phyloP scores from a whole-genome alignment of 2,113 vertebrate species.

The Motacilla alba region DNA sequence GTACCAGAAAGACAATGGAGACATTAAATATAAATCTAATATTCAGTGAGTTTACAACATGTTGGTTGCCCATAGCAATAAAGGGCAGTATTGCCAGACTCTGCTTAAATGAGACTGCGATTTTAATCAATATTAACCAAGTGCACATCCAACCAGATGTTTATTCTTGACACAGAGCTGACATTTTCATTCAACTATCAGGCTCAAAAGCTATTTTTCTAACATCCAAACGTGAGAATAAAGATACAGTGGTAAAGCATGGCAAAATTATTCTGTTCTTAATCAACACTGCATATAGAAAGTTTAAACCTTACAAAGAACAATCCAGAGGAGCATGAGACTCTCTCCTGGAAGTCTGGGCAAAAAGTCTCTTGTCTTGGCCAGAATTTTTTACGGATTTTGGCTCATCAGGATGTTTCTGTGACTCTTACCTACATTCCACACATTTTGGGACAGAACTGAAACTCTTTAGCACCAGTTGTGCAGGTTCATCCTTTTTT shows the following conservation, averaged over 20 bases:
- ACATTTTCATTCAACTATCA: not conserved
- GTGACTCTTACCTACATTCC: not conserved
- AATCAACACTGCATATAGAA: not conserved
- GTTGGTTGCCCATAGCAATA: constrained; percentile 38
- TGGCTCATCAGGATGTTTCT: not conserved
- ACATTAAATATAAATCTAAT: not conserved
- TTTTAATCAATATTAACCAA: not conserved
- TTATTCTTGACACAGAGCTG: not conserved
- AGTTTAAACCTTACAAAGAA: not conserved
- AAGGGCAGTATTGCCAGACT: not conserved
- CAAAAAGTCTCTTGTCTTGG: not conserved
- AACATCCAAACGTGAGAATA: not conserved
- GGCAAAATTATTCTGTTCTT: not conserved
- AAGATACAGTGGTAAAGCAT: not conserved
- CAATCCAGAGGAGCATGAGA: not conserved
- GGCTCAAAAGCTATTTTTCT: not conserved
- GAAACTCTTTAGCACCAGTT: not conserved
- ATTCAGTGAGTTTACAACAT: not conserved
- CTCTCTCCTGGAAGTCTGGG: not conserved
- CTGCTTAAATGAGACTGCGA: not conserved
- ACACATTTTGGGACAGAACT: not conserved
- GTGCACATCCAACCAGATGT: not conserved
- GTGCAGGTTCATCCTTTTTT: not conserved
- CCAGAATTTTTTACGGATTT: not conserved
- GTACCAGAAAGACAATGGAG: not conserved